Percentiles rank a stretch among this genome's conserved stretches.
phyloP scores from a whole-genome alignment of 2,888 invertebrate species.

The Marasmarcha lunaedactyla region DNA sequence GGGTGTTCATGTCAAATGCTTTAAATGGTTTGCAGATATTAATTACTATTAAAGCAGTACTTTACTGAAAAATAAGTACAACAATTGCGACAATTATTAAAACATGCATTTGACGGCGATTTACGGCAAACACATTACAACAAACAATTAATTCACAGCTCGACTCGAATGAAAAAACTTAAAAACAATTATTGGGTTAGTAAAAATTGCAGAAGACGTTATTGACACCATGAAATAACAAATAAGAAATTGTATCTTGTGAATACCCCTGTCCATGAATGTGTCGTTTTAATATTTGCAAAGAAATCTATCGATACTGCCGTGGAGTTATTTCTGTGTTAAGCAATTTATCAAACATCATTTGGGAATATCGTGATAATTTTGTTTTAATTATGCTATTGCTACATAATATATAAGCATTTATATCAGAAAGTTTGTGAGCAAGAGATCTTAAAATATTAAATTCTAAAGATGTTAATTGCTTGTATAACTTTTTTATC shows the following conservation, averaged over 20 bases:
- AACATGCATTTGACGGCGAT: background rate
- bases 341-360: too few relatives aligned
- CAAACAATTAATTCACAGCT: too few relatives aligned
- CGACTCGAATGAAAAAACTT: background rate
- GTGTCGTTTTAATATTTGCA: conserved; percentile 40
- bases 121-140: too few relatives aligned
- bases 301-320: too few relatives aligned
- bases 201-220: conserved; percentile 33
- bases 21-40: background rate
- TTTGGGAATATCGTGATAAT: too few relatives aligned
- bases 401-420: too few relatives aligned
- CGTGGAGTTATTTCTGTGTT: too few relatives aligned
- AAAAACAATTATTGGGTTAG: conserved; percentile 37
- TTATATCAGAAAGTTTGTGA: too few relatives aligned
- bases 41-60: background rate
- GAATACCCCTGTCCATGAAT: conserved; percentile 52
- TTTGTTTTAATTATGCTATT: too few relatives aligned
- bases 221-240: conserved; percentile 18
- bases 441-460: too few relatives aligned
- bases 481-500: too few relatives aligned
- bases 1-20: background rate
- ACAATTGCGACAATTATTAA: background rate
- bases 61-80: background rate
- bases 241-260: background rate
- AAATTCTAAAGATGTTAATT: too few relatives aligned